Base-by-base conservation (phyloP, 2,888 invertebrate genomes). In the Drosophila parthenogenetica region DNA sequence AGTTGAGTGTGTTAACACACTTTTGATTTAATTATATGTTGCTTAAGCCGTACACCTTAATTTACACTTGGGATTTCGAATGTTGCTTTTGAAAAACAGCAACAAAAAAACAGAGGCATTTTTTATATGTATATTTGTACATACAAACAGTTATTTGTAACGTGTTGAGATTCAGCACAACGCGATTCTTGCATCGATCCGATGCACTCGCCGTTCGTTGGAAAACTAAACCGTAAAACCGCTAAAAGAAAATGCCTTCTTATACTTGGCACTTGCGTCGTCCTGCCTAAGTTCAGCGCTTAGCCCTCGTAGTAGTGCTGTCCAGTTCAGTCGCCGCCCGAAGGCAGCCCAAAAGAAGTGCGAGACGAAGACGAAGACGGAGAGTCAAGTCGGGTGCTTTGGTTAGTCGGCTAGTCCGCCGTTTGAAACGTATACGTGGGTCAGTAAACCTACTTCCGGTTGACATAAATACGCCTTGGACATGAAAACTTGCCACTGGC, bases 391-490 rank as follows among this genome's bases (percentile, higher is more conserved):
- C 53, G 66, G 65, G 48, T 54, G 42, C 22, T 48, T 51, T 48
- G 48, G 35, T 46, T 55, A 64, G 57, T 69, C 69, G 77, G 65
- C 49, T 49, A 29, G 53, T 49, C 45, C 55, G 65, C 51, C 62
- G 73, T 42, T 29, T 71, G 72, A 89, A 82, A 90, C 81, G 83
- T 77, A 90, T 90, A 91, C 91, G 91, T 91, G 92, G 92, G 92
- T 92, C 92, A 92, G 92, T 92, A 92, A 92, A 92, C 92, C 91
- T 90, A 91, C 91, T 92, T 92, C 92, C 92, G 92, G 91, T 91
- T 92, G 91, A 91, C 92, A 92, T 92, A 92, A 92, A 92, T 92
- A 92, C 91, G 90, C 90, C 90, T 91, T 91, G 92, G 92, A 92
- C 92, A 92, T 92, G 92, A 93, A 89, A 92, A 92, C 86, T 81